phyloP scores from a whole-genome alignment of 2,888 invertebrate species.

The Ormyrus labotus region DNA sequence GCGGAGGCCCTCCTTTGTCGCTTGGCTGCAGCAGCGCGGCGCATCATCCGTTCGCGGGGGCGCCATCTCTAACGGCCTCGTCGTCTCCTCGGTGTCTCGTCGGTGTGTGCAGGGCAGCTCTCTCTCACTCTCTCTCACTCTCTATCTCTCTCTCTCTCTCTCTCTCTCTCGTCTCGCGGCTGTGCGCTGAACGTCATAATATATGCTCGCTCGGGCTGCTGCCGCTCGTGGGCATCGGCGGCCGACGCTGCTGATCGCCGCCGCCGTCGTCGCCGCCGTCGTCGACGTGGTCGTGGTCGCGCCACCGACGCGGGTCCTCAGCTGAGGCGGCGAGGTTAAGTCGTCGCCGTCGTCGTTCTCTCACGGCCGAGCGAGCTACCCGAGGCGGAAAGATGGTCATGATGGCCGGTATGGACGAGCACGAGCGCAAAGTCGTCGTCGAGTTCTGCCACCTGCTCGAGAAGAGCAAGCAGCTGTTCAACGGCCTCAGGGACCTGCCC shows the following conservation, averaged over 20 bases:
- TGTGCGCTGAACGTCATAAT: background rate
- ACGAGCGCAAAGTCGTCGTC: conserved; percentile 93
- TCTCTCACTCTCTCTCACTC: no score
- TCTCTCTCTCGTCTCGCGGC: no score
- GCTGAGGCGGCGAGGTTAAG: background rate
- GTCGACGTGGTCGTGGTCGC: conserved; percentile 52
- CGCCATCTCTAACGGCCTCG: no score
- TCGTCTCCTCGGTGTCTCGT: no score
- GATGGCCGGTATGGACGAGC: conserved; percentile 88
- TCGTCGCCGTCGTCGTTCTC: conserved; percentile 49
- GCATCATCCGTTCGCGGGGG: no score
- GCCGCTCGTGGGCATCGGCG: background rate
- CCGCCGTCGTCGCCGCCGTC: background rate
- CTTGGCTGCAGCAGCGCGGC: no score
- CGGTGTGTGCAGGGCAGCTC: background rate
- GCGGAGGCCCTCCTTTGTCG: no score
- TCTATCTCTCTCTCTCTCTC: no score
- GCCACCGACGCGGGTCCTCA: conserved; percentile 9
- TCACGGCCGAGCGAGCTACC: conserved; percentile 21
- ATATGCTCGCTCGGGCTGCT: background rate
- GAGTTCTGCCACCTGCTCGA: conserved; percentile 97
- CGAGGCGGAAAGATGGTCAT: conserved; percentile 79
- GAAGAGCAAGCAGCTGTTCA: conserved; percentile 97
- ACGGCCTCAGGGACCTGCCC: conserved; percentile 96
- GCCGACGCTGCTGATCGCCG: background rate